phyloP scores from a whole-genome alignment of 2,113 vertebrate genomes.

The Nothobranchius furzeri region DNA sequence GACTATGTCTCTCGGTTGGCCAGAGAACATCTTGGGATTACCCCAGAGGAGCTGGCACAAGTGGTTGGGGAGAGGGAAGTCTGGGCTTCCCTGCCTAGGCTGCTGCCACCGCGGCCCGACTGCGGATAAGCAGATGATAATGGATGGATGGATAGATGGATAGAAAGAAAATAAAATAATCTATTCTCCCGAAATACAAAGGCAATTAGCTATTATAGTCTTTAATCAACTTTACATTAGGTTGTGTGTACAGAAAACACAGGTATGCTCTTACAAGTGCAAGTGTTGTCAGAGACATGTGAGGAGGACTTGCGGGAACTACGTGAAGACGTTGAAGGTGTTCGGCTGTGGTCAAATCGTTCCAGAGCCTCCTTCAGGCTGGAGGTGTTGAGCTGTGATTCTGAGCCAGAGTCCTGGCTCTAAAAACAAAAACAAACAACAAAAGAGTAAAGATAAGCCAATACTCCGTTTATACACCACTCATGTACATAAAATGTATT shows the following conservation, averaged over 20 bases:
- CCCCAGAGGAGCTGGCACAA: too few relatives aligned
- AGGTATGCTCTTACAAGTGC: conserved; percentile 78
- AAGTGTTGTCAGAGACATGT: conserved; percentile 92
- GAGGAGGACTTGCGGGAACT: conserved; percentile 95
- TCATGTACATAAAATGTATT: not conserved
- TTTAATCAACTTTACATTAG: not conserved
- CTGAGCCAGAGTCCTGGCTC: conserved; percentile 91
- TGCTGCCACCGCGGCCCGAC: too few relatives aligned
- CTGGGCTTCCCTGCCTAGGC: too few relatives aligned
- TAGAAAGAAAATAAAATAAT: too few relatives aligned
- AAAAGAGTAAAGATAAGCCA: not conserved
- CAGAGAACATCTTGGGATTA: too few relatives aligned
- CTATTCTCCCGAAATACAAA: too few relatives aligned
- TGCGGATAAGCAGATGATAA: too few relatives aligned
- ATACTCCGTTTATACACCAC: too few relatives aligned
- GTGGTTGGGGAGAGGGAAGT: too few relatives aligned
- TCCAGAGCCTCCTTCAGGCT: conserved; percentile 96
- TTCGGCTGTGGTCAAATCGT: conserved; percentile 90
- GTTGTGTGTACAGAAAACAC: not conserved
- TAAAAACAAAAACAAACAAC: conserved; percentile 51
- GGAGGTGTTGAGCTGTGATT: conserved; percentile 93
- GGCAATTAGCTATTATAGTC: too few relatives aligned
- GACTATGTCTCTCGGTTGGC: too few relatives aligned
- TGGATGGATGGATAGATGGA: too few relatives aligned
- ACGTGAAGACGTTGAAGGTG: conserved; percentile 90